Base-by-base conservation (phyloP, 2,888 invertebrate genomes). In the Drosophila prostipennis region DNA sequence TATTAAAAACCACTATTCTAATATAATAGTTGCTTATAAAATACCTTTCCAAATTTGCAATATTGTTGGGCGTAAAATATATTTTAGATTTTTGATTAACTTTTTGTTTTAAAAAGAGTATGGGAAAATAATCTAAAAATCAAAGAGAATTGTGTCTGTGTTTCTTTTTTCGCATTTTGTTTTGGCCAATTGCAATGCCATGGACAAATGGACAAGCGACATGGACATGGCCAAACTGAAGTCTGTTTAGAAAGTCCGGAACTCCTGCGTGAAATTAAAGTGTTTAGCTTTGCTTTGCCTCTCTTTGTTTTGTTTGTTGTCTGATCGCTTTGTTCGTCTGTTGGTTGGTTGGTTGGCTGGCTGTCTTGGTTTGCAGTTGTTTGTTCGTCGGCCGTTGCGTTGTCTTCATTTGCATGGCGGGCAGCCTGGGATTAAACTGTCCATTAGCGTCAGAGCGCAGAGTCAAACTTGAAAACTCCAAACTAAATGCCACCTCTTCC, bases 401-500 rank as follows among this genome's bases (percentile, higher is more conserved):
- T 77, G 79, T 75, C 81, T 80, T 86, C 81, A 80, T 87, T 86
- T 89, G 79, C 87, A 86, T 84, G 68, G 63, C 36, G 48, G 49
- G 61, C 70, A 42, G 72, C 70, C 63, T 68, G 57, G 86, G 83
- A 88, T 88, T 84, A 88, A 88, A 88, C 83, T 84, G 83, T 88
- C 83, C 88, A 83, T 83, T 83, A 83, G 83, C 88, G 83, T 83
- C 83, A 81, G 76, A 81, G 76, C 79, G 76, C 78, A 54, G 49
- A 73, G 52, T 46, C 49, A 65, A 57, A 55, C 51, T 45, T 39
- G 49, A 45, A 61, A 49, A 10, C 46, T 42, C 42, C 63, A 48
- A 72, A 76, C 76, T 73, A 49, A 73, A 74, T 58, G 56, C 48
- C 43, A 67, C 58, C 43, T 39, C 46, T 48, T 56, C 51, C 39